Evolutionary conservation across 2,888 invertebrate genomes (phyloP).

Genomic region (Chesias legatella): DNA sequence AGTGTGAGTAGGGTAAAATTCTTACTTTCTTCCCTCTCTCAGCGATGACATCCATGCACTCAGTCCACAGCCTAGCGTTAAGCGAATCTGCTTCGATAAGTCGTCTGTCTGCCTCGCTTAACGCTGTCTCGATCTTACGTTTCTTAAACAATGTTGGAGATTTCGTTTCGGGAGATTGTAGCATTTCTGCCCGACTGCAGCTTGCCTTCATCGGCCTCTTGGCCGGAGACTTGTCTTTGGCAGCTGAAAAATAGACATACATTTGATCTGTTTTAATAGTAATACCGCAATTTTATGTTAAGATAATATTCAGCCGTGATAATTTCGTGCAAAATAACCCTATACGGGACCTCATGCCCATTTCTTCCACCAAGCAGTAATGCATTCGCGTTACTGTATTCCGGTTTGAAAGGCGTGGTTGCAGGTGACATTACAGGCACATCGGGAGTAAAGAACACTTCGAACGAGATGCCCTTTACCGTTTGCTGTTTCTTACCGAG

Average conservation of each 20-base stretch:
- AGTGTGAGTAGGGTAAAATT: not conserved
- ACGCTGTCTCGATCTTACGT: conserved; percentile 27
- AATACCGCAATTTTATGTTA: too few species aligned
- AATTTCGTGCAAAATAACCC: too few species aligned
- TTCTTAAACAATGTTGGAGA: conserved; percentile 23
- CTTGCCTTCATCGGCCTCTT: conserved; percentile 25
- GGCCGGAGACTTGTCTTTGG: conserved; percentile 24
- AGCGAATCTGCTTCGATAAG: conserved; percentile 72
- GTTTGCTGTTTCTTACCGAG: conserved; percentile 48
- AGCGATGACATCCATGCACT: conserved; percentile 72
- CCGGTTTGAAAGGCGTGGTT: too few species aligned
- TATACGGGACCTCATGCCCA: too few species aligned
- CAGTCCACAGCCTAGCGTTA: conserved; percentile 85
- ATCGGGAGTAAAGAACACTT: too few species aligned
- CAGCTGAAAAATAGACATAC: conserved; percentile 17
- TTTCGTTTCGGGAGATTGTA: conserved; percentile 6
- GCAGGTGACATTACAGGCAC: too few species aligned
- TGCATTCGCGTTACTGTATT: too few species aligned
- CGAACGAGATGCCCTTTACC: too few species aligned
- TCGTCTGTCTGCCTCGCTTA: conserved; percentile 57
- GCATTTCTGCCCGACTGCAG: not conserved
- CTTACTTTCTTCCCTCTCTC: conserved; percentile 73
- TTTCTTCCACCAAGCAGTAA: too few species aligned
- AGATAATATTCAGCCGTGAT: too few species aligned
- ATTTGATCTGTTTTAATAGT: not conserved